These are phyloP conservation scores for Brassicogethes aeneus DNA, from an alignment of 2,888 invertebrate genomes.

Conservation along the genomic window DNA sequence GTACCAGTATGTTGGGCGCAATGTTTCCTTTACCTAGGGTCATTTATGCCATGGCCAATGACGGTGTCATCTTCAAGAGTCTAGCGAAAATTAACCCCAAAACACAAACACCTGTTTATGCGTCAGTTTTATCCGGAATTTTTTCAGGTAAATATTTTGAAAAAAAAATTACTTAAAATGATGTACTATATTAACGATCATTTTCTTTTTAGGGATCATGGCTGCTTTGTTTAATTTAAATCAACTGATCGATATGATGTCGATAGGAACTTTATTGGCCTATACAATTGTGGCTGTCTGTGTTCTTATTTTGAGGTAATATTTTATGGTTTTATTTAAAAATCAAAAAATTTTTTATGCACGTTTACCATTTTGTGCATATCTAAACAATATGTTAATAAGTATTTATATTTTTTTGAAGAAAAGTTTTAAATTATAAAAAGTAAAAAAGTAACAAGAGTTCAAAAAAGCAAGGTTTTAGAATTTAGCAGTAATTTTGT, in stretches of 20 bases:
- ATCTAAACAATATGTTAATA: too few relatives aligned
- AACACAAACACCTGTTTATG: constrained; percentile 72
- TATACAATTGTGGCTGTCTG: constrained; percentile 89
- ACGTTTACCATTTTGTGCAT: too few relatives aligned
- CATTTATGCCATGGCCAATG: constrained; percentile 84
- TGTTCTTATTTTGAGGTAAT: constrained; percentile 78
- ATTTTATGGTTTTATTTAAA: too few relatives aligned
- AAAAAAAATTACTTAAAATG: neutral
- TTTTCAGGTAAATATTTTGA: constrained; percentile 51
- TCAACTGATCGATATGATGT: constrained; percentile 94
- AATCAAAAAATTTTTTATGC: neutral
- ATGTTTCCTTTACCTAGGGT: constrained; percentile 85
- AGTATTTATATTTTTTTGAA: too few relatives aligned
- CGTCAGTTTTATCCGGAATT: constrained; percentile 67
- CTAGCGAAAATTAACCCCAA: constrained; percentile 59
- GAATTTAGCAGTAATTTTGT: too few relatives aligned
- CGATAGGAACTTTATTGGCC: constrained; percentile 82
- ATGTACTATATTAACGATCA: constrained; percentile 8
- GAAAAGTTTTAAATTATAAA: too few relatives aligned
- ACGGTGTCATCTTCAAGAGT: constrained; percentile 73
- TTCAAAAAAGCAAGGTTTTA: too few relatives aligned
- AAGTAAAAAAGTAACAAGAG: too few relatives aligned
- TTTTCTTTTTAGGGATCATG: constrained; percentile 57
- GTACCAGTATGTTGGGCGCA: constrained; percentile 77
- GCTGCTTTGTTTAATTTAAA: constrained; percentile 82